These are phyloP conservation scores for Allophyes oxyacanthae DNA, from an alignment of 2,888 invertebrate species.

Conservation along the genomic window DNA sequence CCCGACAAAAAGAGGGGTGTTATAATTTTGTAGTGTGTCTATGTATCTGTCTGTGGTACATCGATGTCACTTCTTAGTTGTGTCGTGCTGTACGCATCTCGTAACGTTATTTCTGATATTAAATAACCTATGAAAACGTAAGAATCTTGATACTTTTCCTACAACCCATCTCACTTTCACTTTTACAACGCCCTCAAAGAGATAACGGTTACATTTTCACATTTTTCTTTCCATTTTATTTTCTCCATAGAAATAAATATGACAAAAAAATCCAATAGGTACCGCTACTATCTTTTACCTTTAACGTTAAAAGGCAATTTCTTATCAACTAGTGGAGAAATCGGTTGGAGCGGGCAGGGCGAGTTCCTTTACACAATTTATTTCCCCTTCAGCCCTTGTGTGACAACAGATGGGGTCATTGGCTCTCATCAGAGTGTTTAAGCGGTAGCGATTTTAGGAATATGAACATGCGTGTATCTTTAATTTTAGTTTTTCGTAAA, in stretches of 20 bases:
- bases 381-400: conserved; percentile 62
- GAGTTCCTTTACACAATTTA: conserved; percentile 70
- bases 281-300: conserved; percentile 43
- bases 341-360: conserved; percentile 56
- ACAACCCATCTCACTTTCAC: background rate
- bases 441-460: conserved; percentile 40
- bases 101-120: background rate
- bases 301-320: conserved; percentile 55
- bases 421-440: background rate
- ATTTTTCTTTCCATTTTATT: conserved; percentile 12
- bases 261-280: conserved; percentile 27
- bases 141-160: conserved; percentile 11
- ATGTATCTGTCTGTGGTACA: too few species aligned
- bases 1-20: too few species aligned
- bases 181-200: background rate
- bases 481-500: too few species aligned
- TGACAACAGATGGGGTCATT: conserved; percentile 69
- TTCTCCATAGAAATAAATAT: conserved; percentile 46
- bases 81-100: too few species aligned
- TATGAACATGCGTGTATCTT: too few species aligned
- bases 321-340: conserved; percentile 58
- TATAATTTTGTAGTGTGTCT: too few species aligned
- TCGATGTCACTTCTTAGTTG: too few species aligned
- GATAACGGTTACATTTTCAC: conserved; percentile 23
- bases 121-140: conserved; percentile 21